Evolutionary conservation across 37 sponge, comb jelly and placozoan genomes (phyloP).

Genomic region (Ianthella basta): DNA sequence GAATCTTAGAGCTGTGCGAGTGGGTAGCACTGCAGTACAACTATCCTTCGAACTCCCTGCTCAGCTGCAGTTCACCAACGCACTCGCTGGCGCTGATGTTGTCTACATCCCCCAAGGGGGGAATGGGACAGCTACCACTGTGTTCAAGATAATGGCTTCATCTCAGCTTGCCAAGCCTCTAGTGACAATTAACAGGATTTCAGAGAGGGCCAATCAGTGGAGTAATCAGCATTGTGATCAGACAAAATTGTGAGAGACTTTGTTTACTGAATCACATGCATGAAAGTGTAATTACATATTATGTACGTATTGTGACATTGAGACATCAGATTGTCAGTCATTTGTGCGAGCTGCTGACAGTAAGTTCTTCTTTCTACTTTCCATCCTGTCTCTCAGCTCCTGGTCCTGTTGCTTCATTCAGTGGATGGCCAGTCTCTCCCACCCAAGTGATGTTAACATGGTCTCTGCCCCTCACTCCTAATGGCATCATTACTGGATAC

Average conservation of each 20-base stretch:
- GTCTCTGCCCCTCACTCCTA: neutral
- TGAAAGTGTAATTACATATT: too few relatives aligned
- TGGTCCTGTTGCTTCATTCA: neutral
- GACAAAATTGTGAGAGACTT: neutral
- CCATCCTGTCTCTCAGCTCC: neutral
- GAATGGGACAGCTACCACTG: too few relatives aligned
- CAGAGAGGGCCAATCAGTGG: neutral
- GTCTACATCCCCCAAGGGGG: too few relatives aligned
- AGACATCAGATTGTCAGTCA: too few relatives aligned
- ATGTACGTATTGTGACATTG: neutral
- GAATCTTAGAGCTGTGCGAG: neutral
- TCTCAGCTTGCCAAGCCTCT: neutral
- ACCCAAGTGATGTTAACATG: neutral
- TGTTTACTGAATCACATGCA: too few relatives aligned
- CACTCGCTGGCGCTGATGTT: neutral
- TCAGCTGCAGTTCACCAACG: neutral
- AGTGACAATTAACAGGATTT: neutral
- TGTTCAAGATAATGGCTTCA: neutral
- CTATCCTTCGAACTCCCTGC: neutral
- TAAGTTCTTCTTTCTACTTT: too few relatives aligned
- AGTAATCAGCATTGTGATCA: neutral
- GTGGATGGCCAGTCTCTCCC: neutral
- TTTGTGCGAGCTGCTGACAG: too few relatives aligned
- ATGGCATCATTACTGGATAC: too few relatives aligned
- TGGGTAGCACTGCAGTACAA: neutral